Percentiles rank a stretch among this genome's conserved stretches.
Conservation (phyloP, 35 echinoderm and acorn worm species). For the Ptychodera flava region DNA sequence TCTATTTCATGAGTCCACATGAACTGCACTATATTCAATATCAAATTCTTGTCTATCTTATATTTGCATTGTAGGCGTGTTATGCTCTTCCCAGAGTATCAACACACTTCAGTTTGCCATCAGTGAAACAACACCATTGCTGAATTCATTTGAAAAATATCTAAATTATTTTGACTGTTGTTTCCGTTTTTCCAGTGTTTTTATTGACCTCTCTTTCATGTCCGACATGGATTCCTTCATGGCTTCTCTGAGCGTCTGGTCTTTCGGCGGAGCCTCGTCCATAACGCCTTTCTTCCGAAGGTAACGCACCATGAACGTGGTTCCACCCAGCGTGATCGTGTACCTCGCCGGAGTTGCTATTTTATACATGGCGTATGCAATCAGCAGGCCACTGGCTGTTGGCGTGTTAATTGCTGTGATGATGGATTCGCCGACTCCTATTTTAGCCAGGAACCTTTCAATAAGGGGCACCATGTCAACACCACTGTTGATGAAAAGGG, state of each 20-base stretch:
- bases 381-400: conserved; percentile 70
- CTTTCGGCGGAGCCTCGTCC: conserved; percentile 59
- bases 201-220: conserved; percentile 53
- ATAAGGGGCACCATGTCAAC: conserved; percentile 72
- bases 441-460: conserved; percentile 19
- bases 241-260: conserved; percentile 77
- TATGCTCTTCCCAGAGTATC: too few species aligned
- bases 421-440: conserved; percentile 83
- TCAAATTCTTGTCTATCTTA: too few species aligned
- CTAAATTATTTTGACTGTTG: too few species aligned
- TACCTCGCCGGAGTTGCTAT: conserved; percentile 86
- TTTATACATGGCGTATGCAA: conserved; percentile 96
- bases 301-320: conserved; percentile 64
- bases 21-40: too few species aligned
- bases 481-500: conserved; percentile 54
- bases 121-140: too few species aligned
- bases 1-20: too few species aligned
- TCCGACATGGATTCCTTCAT: conserved; percentile 59
- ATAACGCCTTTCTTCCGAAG: conserved; percentile 72
- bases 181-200: too few species aligned
- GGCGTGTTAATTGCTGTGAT: conserved; percentile 64
- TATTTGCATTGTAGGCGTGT: too few species aligned
- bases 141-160: too few species aligned
- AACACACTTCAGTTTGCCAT: too few species aligned
- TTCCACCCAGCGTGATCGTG: conserved; percentile 79